Base-by-base conservation (phyloP, 2,113 vertebrate genomes). In the Nannospalax galili region DNA sequence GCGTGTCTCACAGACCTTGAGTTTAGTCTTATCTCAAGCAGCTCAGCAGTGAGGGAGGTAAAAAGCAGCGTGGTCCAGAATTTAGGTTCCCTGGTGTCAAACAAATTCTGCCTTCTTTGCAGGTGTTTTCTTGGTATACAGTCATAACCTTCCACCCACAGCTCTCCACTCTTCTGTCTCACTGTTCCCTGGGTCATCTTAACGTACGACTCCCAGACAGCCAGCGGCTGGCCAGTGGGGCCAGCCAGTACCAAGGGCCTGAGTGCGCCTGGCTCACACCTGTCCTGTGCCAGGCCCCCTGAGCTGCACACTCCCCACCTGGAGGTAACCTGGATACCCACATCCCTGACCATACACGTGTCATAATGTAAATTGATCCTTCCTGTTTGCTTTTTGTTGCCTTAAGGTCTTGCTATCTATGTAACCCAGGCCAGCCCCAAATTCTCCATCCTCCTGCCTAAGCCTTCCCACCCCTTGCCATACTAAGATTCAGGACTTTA, bases 1-100 rank as follows among this genome's bases (percentile, higher is more conserved):
- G 10, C 79, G 0, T 0, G 0, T 4, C 2, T 7, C 5, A 0
- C 22, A 2, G 15, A 7, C 0, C 19, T 0, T 1, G 0, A 0
- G 48, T 37, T 8, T 5, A 1, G 0, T 28, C 35, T 7, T 30
- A 5, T 0, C 80, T 40, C 58, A 11, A 24, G 35, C 8, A 40
- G 1, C 1, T 14, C 2, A 1, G 1, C 2, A 4, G 56, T 9
- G 35, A 2, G 32, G 2, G 22, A 42, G 84, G 58, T 3, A 22
- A 37, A 40, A 0, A 15, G 69, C 20, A 37, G 52, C 35, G 45
- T 12, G 40, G 1, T 5, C 37, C 75, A 1, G 64, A 32, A 26
- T 16, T 24, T 6, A 24, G 78, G 72, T 8, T n/a, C 65, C n/a
- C 88, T 10, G 80, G 28, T 1, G 12, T 52, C 52, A 7, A 70